Percentiles rank a stretch among this genome's conserved stretches.
Evolutionary conservation across 2,113 vertebrate genomes (phyloP).

Genomic region (Rhombomys opimus): DNA sequence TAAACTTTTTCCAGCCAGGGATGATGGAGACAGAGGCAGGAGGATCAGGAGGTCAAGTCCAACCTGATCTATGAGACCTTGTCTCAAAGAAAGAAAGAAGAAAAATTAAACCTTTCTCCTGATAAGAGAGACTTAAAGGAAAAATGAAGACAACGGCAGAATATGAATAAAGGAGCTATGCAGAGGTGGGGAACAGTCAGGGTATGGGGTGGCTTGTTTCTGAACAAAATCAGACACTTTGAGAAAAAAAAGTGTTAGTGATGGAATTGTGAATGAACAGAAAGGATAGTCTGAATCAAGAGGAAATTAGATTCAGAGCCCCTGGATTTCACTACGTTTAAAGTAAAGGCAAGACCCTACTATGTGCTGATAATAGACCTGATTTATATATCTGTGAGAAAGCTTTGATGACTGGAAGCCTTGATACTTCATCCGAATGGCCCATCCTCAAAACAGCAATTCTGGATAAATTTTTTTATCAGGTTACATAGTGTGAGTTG

Average conservation of each 20-base stretch:
- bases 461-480: neutral
- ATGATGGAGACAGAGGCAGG: too few species aligned
- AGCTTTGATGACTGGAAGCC: neutral
- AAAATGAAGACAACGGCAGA: neutral
- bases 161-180: neutral
- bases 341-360: neutral
- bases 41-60: neutral
- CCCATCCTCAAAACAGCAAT: neutral
- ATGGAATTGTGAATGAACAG: neutral
- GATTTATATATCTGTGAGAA: neutral
- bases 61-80: neutral
- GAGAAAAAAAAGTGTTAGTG: neutral
- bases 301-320: neutral
- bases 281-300: neutral
- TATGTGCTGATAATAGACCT: neutral
- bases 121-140: neutral
- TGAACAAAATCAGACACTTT: neutral
- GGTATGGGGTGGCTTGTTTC: neutral
- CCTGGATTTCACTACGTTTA: neutral
- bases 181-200: neutral
- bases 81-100: too few species aligned
- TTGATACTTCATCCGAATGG: neutral
- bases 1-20: neutral
- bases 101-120: neutral
- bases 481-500: neutral